Evolutionary conservation across 2,113 vertebrate genomes (phyloP).

Genomic region (Scomber colias): DNA sequence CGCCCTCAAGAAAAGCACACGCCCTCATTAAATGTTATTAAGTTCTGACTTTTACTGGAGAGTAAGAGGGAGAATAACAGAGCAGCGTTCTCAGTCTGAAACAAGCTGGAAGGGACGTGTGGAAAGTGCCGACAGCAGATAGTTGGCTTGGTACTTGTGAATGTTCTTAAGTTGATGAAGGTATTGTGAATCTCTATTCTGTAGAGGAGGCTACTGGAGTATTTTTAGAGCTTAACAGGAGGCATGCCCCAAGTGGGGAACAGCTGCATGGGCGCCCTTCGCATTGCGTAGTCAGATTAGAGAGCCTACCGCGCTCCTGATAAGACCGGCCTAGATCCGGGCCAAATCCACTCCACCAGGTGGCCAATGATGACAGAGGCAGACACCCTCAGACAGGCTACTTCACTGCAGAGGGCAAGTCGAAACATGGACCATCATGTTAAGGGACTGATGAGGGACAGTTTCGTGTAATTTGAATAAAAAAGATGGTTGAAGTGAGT

Average conservation of each 20-base stretch:
- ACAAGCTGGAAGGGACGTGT: constrained; percentile 27
- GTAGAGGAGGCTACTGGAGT: constrained; percentile 68
- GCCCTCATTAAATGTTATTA: constrained; percentile 64
- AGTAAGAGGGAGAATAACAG: constrained; percentile 40
- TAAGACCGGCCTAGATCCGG: constrained; percentile 69
- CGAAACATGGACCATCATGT: constrained; percentile 37
- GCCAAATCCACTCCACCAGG: constrained; percentile 77
- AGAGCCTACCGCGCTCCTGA: constrained; percentile 65
- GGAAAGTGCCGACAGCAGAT: constrained; percentile 19
- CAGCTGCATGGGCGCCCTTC: constrained; percentile 80
- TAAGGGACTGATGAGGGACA: background rate
- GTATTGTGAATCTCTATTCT: constrained; percentile 55
- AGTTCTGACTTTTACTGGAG: constrained; percentile 48
- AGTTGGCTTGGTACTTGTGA: constrained; percentile 13
- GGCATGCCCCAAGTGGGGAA: constrained; percentile 75
- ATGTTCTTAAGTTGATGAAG: constrained; percentile 34
- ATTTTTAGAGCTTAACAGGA: constrained; percentile 84
- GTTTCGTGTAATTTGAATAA: constrained; percentile 2
- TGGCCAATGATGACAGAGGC: constrained; percentile 66
- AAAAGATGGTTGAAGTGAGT: constrained; percentile 52
- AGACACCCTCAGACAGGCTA: constrained; percentile 20
- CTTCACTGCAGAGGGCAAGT: constrained; percentile 17
- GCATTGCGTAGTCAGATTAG: constrained; percentile 79
- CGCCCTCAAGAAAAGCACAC: constrained; percentile 62
- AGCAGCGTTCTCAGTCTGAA: constrained; percentile 41